Evolutionary conservation across 2,888 invertebrate genomes (phyloP).

Genomic region (Metellina segmentata): DNA sequence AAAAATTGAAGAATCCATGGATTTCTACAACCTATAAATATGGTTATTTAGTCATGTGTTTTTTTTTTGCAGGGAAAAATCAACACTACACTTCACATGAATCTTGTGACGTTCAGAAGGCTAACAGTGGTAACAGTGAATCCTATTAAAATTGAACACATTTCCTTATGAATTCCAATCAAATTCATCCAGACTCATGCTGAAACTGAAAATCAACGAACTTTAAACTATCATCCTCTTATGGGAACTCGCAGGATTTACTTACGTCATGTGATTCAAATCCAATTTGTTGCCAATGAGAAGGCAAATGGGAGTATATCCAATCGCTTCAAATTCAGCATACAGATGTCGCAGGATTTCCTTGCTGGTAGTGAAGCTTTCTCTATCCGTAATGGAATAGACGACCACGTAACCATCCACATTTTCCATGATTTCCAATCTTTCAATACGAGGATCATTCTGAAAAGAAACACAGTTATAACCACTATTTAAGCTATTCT

Average conservation of each 20-base stretch:
- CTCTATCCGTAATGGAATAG: conserved; percentile 59
- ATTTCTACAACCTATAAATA: too few species aligned
- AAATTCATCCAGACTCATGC: background rate
- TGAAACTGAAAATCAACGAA: background rate
- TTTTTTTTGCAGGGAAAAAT: too few species aligned
- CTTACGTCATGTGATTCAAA: conserved; percentile 59
- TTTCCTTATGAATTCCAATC: background rate
- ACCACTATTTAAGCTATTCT: too few species aligned
- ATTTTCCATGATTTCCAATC: conserved; percentile 31
- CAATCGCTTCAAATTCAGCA: conserved; percentile 33
- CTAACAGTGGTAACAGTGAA: too few species aligned
- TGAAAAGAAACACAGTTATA: background rate
- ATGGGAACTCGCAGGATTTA: background rate
- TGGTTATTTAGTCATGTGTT: too few species aligned
- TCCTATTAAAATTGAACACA: too few species aligned
- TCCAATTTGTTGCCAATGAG: conserved; percentile 54
- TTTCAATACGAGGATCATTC: conserved; percentile 40
- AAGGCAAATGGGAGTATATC: conserved; percentile 40
- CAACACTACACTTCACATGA: too few species aligned
- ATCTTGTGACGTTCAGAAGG: too few species aligned
- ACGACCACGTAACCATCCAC: conserved; percentile 58
- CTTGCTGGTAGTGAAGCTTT: conserved; percentile 50
- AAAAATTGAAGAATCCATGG: too few species aligned
- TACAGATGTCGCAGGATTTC: conserved; percentile 50
- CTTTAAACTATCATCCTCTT: background rate